Conservation (phyloP, 2,888 invertebrate species). For the Serripes groenlandicus region DNA sequence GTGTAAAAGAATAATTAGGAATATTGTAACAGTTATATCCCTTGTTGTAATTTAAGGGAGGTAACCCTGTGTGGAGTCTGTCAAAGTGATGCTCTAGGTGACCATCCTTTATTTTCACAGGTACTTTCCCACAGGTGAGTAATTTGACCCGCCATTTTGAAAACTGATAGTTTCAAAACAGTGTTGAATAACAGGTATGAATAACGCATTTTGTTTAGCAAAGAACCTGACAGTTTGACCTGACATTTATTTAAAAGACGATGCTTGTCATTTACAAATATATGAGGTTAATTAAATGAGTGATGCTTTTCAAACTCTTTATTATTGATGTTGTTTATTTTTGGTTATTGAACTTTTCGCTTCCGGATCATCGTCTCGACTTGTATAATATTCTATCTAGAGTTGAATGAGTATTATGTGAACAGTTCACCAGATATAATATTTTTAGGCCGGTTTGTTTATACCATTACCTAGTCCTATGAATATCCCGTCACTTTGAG, state of each 20-base stretch:
- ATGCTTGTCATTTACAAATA: not conserved
- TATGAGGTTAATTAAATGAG: not conserved
- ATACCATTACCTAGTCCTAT: no score
- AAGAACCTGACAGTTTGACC: no score
- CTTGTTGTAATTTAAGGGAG: no score
- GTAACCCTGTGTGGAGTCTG: not conserved
- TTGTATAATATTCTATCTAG: no score
- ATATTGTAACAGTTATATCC: no score
- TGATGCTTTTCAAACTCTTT: not conserved
- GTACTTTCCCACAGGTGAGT: slow-evolving; percentile 16
- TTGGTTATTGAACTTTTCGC: not conserved
- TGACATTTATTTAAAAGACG: slow-evolving; percentile 2
- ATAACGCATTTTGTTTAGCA: no score
- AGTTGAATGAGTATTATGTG: no score
- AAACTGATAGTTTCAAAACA: not conserved
- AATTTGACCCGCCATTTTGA: slow-evolving; percentile 28
- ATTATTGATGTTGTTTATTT: not conserved
- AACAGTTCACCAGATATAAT: no score
- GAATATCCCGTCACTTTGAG: no score
- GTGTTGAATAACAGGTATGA: slow-evolving; percentile 10
- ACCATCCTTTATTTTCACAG: not conserved
- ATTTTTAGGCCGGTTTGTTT: no score
- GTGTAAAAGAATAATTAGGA: no score
- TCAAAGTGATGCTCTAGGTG: not conserved
- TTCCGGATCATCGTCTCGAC: not conserved